Evolutionary conservation across 2,888 invertebrate species (phyloP).

Genomic region (Drosophila anomalata): DNA sequence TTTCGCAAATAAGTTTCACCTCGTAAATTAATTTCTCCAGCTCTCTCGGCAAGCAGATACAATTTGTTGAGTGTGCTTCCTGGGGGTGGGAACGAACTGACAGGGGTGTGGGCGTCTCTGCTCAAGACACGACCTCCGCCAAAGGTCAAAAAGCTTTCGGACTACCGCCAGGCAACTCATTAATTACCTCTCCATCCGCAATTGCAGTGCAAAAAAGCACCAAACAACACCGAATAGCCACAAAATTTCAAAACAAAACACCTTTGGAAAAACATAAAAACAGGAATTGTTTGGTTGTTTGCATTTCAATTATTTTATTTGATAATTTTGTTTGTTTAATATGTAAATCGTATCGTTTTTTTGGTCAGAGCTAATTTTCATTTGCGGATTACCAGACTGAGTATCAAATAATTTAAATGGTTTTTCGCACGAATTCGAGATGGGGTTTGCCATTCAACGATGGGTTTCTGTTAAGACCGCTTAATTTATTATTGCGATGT

Average conservation of each 20-base stretch:
- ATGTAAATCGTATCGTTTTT: constrained; percentile 38
- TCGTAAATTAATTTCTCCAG: constrained; percentile 72
- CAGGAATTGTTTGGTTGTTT: constrained; percentile 37
- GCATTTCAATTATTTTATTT: constrained; percentile 52
- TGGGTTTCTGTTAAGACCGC: constrained; percentile 16
- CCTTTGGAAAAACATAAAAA: constrained; percentile 10
- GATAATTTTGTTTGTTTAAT: constrained; percentile 43
- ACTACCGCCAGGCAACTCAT: constrained; percentile 33
- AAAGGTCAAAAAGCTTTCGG: constrained; percentile 45
- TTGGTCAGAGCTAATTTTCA: constrained; percentile 39
- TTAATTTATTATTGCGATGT: constrained; percentile 34
- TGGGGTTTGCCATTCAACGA: constrained; percentile 8
- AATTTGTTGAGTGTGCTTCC: constrained; percentile 51
- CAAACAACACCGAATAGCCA: constrained; percentile 23
- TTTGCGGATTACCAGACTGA: constrained; percentile 28
- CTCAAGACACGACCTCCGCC: constrained; percentile 43
- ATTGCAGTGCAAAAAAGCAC: constrained; percentile 18
- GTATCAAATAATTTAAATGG: constrained; percentile 30
- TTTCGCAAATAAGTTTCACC: constrained; percentile 78
- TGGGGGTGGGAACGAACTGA: not conserved
- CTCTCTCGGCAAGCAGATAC: constrained; percentile 52
- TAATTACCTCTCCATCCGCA: constrained; percentile 45
- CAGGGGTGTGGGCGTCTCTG: constrained; percentile 7
- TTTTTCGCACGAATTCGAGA: constrained; percentile 11
- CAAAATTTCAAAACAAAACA: constrained; percentile 39